Evolutionary conservation across 2,797 vertebrate species (phyloP).

Genomic region (Leuciscus waleckii): DNA sequence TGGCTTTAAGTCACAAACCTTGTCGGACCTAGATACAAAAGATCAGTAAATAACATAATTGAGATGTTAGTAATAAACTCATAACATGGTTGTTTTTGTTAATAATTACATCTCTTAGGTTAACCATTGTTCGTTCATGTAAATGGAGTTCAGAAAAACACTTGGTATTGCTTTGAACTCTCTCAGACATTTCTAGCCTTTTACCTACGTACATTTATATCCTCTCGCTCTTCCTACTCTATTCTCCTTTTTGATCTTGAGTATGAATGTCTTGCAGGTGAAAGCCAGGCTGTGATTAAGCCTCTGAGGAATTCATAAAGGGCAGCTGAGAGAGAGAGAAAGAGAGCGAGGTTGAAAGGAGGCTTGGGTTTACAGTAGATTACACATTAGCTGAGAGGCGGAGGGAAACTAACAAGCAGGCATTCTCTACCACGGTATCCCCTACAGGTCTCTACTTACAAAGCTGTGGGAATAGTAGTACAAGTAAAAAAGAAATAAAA

Average conservation of each 20-base stretch:
- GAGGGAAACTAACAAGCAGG: slow-evolving; percentile 50
- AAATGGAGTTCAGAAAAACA: slow-evolving; percentile 12
- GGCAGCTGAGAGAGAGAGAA: slow-evolving; percentile 39
- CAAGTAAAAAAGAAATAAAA: slow-evolving; percentile 17
- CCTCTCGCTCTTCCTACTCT: not conserved
- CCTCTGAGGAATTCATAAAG: slow-evolving; percentile 61
- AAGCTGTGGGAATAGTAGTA: slow-evolving; percentile 45
- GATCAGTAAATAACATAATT: slow-evolving; percentile 20
- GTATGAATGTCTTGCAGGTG: slow-evolving; percentile 51
- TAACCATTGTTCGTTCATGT: slow-evolving; percentile 52
- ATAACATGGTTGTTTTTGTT: slow-evolving; percentile 52
- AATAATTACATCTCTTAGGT: slow-evolving; percentile 59
- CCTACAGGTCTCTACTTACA: slow-evolving; percentile 50
- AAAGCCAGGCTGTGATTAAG: slow-evolving; percentile 58
- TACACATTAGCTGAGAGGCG: slow-evolving; percentile 56
- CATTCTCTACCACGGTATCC: slow-evolving; percentile 39
- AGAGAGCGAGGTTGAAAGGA: slow-evolving; percentile 24
- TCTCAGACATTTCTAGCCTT: slow-evolving; percentile 25
- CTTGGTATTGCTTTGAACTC: slow-evolving; percentile 1
- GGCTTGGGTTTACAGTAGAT: slow-evolving; percentile 57
- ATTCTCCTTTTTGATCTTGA: slow-evolving; percentile 49
- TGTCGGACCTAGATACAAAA: slow-evolving; percentile 1
- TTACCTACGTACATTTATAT: not conserved
- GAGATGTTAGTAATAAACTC: slow-evolving; percentile 16
- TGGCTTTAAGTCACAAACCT: not conserved